These are phyloP conservation scores for Melanotaenia pygmaea DNA, from an alignment of 2,797 vertebrate species.

Conservation along the genomic window DNA sequence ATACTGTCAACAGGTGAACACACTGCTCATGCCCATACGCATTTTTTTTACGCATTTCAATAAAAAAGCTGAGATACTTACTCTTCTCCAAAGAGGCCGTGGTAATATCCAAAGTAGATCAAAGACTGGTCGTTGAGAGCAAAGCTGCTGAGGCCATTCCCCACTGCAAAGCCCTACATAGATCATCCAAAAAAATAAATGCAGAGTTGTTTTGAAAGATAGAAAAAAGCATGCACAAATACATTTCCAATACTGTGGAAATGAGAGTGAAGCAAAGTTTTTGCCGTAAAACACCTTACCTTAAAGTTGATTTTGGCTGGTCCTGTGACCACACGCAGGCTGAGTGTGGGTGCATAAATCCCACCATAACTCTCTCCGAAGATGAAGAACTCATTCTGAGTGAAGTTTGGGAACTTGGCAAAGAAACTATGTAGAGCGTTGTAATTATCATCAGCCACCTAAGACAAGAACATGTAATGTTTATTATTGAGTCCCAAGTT, in stretches of 20 bases:
- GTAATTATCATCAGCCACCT: slow-evolving; percentile 85
- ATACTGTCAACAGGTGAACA: neutral
- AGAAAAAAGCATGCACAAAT: no score
- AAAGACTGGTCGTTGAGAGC: slow-evolving; percentile 80
- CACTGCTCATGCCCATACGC: neutral
- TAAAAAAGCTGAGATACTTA: slow-evolving; percentile 55
- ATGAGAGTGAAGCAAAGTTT: neutral
- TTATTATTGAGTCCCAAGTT: neutral
- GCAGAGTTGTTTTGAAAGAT: neutral
- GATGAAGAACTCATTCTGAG: slow-evolving; percentile 82
- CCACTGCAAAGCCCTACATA: slow-evolving; percentile 83
- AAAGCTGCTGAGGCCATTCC: slow-evolving; percentile 83
- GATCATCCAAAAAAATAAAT: neutral
- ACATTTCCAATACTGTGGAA: neutral
- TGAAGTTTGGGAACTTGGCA: slow-evolving; percentile 82
- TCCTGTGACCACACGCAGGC: slow-evolving; percentile 72
- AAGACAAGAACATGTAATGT: neutral
- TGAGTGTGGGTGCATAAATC: slow-evolving; percentile 82
- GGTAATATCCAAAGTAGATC: slow-evolving; percentile 85
- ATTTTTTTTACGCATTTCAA: slow-evolving; percentile 5
- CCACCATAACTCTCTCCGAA: slow-evolving; percentile 86
- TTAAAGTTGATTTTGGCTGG: slow-evolving; percentile 79
- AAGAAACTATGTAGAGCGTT: slow-evolving; percentile 83
- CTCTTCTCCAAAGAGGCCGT: slow-evolving; percentile 85
- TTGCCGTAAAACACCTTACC: slow-evolving; percentile 56